phyloP scores from a whole-genome alignment of 2,888 invertebrate genomes.

The Bellardia bayeri region DNA sequence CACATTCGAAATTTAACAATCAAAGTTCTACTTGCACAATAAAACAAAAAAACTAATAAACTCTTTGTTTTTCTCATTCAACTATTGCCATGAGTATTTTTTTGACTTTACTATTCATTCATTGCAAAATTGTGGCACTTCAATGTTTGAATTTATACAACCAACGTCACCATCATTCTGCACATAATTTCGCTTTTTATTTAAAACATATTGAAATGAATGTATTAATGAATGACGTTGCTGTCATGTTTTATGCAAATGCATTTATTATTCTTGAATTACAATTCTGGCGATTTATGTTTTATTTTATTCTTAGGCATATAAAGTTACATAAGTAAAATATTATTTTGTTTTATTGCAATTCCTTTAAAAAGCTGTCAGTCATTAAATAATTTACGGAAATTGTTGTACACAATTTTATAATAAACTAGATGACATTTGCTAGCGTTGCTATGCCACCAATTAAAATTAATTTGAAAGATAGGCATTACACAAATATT shows the following conservation, averaged over 20 bases:
- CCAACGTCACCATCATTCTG: background rate
- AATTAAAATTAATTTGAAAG: too few relatives aligned
- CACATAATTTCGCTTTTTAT: background rate
- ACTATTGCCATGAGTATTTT: background rate
- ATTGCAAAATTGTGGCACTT: conserved; percentile 8
- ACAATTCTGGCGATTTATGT: conserved; percentile 14
- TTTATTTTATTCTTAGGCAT: background rate
- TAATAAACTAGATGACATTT: too few relatives aligned
- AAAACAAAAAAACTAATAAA: too few relatives aligned
- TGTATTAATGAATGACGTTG: background rate
- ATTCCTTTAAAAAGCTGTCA: background rate
- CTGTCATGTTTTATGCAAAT: conserved; percentile 31
- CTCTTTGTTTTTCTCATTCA: background rate
- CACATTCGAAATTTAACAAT: too few relatives aligned
- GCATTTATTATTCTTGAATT: conserved; percentile 28
- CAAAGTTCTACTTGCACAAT: too few relatives aligned
- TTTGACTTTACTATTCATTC: background rate
- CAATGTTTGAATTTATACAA: conserved; percentile 1
- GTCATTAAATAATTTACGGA: too few relatives aligned
- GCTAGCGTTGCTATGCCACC: too few relatives aligned
- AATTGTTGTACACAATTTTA: too few relatives aligned
- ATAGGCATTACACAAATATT: too few relatives aligned
- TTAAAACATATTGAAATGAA: conserved; percentile 1
- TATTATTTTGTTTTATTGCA: too few relatives aligned
- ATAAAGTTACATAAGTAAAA: too few relatives aligned